Evolutionary conservation across 1,140 invertebrate species (phyloP).

Genomic region (Drosophila mayri): DNA sequence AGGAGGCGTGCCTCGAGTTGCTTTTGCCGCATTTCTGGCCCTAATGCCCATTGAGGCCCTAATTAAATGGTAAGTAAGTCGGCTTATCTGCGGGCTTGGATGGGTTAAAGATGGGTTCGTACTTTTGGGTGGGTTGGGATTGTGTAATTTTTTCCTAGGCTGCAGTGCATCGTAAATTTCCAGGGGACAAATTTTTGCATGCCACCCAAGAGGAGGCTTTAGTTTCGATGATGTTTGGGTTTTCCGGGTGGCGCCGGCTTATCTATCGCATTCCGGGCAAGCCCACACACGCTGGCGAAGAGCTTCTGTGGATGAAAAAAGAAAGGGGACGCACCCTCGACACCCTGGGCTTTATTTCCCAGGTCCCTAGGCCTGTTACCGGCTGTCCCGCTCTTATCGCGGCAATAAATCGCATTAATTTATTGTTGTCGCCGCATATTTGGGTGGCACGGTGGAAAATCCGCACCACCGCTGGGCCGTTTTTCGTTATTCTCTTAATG

Average conservation of each 20-base stretch:
- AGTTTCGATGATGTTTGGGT: constrained; percentile 10
- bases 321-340: constrained; percentile 45
- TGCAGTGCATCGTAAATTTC: constrained; percentile 62
- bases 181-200: constrained; percentile 73
- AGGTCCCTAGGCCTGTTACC: constrained; percentile 34
- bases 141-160: background rate
- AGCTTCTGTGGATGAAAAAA: background rate
- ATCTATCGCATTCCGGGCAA: constrained; percentile 64
- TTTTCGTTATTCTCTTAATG: constrained; percentile 49
- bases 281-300: constrained; percentile 60
- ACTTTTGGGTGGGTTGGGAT: background rate
- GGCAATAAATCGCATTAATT: constrained; percentile 85
- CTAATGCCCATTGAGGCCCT: constrained; percentile 73
- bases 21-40: constrained; percentile 63
- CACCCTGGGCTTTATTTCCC: constrained; percentile 20
- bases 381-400: constrained; percentile 69
- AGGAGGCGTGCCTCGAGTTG: constrained; percentile 67
- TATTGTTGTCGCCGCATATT: constrained; percentile 83
- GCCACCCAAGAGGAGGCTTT: constrained; percentile 28
- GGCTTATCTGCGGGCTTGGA: constrained; percentile 54
- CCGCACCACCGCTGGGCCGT: constrained; percentile 20
- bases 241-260: constrained; percentile 29
- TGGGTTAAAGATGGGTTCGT: constrained; percentile 14
- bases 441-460: constrained; percentile 43
- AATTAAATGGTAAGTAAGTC: constrained; percentile 68